A percentile compares a stretch with the other conserved stretches of the same genome.
These are phyloP conservation scores for Tineola bisselliella DNA, from an alignment of 2,888 invertebrate genomes.

Conservation along the genomic window DNA sequence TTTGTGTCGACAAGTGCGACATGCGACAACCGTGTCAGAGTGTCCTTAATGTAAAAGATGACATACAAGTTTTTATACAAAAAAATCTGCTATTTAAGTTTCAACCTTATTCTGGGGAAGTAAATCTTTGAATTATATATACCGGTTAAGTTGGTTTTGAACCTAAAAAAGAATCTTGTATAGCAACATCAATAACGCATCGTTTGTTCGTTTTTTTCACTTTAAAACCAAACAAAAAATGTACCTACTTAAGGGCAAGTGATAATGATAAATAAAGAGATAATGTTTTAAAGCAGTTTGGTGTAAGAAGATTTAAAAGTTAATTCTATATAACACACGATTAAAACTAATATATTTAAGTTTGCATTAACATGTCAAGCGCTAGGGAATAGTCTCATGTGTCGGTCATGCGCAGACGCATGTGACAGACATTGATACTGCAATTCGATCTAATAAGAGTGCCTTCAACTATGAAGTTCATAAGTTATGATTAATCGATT, in stretches of 20 bases:
- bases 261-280: too few species aligned
- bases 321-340: too few species aligned
- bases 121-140: not conserved
- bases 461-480: constrained; percentile 10
- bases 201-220: not conserved
- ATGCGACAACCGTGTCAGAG: constrained; percentile 4
- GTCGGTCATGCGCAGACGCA: constrained; percentile 35
- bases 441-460: constrained; percentile 27
- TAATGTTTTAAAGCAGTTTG: too few species aligned
- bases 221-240: not conserved
- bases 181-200: not conserved
- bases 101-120: not conserved
- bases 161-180: not conserved
- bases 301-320: too few species aligned
- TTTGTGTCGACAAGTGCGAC: constrained; percentile 28
- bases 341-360: too few species aligned
- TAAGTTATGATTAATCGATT: not conserved
- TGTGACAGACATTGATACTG: constrained; percentile 44
- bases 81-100: not conserved
- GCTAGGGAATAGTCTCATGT: constrained; percentile 26
- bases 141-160: not conserved
- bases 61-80: not conserved
- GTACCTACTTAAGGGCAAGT: not conserved
- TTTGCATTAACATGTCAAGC: not conserved
- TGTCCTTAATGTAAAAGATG: not conserved